These are phyloP conservation scores for Dipodomys merriami DNA, from an alignment of 2,113 vertebrate species.

Conservation along the genomic window DNA sequence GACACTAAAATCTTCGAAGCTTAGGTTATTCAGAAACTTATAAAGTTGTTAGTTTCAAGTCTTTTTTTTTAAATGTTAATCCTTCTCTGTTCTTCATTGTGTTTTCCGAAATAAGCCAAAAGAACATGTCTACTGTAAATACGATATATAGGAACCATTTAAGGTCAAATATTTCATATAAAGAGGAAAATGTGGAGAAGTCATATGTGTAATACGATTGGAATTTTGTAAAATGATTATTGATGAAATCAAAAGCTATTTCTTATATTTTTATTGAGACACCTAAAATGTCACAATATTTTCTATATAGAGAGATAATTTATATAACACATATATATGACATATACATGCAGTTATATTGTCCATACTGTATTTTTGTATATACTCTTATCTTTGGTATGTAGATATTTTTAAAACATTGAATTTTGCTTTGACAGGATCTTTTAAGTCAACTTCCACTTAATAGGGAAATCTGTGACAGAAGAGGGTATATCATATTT, in stretches of 20 bases:
- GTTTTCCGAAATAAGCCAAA: conserved; percentile 64
- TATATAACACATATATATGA: neutral
- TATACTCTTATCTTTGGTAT: neutral
- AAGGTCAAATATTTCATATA: conserved; percentile 20
- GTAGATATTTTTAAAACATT: neutral
- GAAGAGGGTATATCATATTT: neutral
- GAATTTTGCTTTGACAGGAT: neutral
- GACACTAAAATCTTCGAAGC: conserved; percentile 56
- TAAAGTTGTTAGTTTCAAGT: conserved; percentile 23
- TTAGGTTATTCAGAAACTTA: conserved; percentile 3
- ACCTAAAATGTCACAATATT: neutral
- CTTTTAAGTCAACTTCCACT: neutral
- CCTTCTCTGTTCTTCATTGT: neutral
- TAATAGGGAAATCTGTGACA: neutral
- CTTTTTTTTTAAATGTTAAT: neutral
- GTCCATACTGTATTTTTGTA: neutral
- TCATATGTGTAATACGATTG: neutral
- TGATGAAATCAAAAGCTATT: conserved; percentile 21
- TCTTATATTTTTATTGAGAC: neutral
- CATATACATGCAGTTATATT: neutral
- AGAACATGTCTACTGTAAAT: neutral
- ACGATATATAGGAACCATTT: neutral
- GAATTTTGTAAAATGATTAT: conserved; percentile 13
- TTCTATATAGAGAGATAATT: neutral
- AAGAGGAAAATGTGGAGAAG: neutral